phyloP scores from a whole-genome alignment of 2,888 invertebrate species.

The Cataglyphis cursor region DNA sequence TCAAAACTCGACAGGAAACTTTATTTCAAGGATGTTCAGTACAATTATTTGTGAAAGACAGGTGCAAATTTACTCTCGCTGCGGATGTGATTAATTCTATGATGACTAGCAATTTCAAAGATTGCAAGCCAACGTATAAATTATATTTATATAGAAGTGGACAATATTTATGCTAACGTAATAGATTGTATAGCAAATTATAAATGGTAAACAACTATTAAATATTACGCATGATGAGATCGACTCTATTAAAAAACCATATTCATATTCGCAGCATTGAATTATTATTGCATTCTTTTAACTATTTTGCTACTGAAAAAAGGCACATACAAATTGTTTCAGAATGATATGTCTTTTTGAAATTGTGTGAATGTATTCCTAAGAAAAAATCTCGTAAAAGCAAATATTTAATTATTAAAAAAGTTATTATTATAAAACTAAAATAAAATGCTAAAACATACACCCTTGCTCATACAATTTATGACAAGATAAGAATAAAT shows the following conservation, averaged over 20 bases:
- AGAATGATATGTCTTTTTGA: not conserved
- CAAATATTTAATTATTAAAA: not conserved
- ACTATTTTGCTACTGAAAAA: not conserved
- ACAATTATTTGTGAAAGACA: not conserved
- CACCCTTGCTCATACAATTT: not conserved
- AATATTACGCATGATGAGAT: not conserved
- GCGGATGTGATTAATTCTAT: constrained; percentile 7
- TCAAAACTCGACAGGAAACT: not conserved
- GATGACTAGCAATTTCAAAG: not conserved
- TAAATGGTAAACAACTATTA: not conserved
- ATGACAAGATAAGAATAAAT: not conserved
- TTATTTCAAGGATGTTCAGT: not conserved
- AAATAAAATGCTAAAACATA: not conserved
- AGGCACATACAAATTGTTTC: not conserved
- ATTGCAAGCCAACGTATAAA: not conserved
- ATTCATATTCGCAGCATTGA: not conserved
- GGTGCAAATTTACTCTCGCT: not conserved
- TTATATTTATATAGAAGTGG: not conserved
- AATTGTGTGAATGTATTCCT: not conserved
- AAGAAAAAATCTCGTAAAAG: not conserved
- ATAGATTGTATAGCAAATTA: not conserved
- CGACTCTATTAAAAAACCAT: not conserved
- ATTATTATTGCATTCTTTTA: not conserved
- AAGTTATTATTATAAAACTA: no score
- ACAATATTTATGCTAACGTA: not conserved